Conservation (phyloP, 2,113 vertebrate species). For the Pelecanoides urinatrix region DNA sequence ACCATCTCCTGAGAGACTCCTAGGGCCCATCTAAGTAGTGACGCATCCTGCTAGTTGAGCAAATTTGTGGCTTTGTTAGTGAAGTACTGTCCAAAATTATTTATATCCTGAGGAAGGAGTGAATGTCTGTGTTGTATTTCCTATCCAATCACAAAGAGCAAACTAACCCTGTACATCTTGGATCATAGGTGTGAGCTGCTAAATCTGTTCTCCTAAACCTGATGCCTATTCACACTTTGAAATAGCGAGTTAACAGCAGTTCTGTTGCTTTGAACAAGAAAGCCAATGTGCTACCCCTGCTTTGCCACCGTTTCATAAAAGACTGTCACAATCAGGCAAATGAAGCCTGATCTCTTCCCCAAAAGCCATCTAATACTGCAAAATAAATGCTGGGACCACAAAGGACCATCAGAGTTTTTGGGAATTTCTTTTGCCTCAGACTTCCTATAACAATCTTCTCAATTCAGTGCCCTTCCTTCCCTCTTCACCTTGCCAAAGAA, state of each 20-base stretch:
- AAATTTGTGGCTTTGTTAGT: not conserved
- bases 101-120: not conserved
- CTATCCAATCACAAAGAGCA: not conserved
- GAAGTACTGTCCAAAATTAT: not conserved
- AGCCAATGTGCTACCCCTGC: not conserved
- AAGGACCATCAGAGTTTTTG: not conserved
- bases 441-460: not conserved
- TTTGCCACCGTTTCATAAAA: not conserved
- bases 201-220: not conserved
- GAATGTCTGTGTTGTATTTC: not conserved
- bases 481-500: not conserved
- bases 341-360: not conserved
- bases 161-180: not conserved
- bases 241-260: not conserved
- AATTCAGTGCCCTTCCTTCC: not conserved
- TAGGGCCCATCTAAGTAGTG: not conserved
- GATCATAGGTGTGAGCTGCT: not conserved
- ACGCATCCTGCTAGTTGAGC: not conserved
- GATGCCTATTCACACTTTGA: not conserved
- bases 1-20: not conserved
- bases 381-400: not conserved
- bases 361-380: not conserved
- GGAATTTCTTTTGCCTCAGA: not conserved
- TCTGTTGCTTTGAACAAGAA: not conserved
- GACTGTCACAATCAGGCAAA: not conserved